Percentiles rank a stretch among this genome's conserved stretches.
These are phyloP conservation scores for Amphiprion ocellaris DNA, from an alignment of 2,113 vertebrate species.

Conservation along the genomic window DNA sequence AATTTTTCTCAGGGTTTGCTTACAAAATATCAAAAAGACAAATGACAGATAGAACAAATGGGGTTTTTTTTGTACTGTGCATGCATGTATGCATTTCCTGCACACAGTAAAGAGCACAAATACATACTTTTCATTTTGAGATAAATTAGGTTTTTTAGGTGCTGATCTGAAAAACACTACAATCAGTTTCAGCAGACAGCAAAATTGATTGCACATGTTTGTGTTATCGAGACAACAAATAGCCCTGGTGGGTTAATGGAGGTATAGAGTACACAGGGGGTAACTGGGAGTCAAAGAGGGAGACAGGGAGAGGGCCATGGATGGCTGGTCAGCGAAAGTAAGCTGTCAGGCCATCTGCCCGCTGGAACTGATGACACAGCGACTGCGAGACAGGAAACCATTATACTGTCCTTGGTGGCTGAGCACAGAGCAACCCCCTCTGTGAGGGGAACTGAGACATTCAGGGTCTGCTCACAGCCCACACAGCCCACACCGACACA, in stretches of 20 bases:
- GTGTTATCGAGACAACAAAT: slow-evolving; percentile 17
- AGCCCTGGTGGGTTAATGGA: slow-evolving; percentile 31
- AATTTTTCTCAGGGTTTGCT: background rate
- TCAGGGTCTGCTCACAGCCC: slow-evolving; percentile 50
- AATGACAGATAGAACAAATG: background rate
- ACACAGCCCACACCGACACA: slow-evolving; percentile 21
- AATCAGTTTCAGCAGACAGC: background rate
- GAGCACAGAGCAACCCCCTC: slow-evolving; percentile 49
- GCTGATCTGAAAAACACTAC: background rate
- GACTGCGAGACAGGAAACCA: slow-evolving; percentile 61
- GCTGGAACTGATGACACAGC: slow-evolving; percentile 79
- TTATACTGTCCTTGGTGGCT: slow-evolving; percentile 70
- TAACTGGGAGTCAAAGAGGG: slow-evolving; percentile 34
- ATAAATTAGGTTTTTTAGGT: background rate
- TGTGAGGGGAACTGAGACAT: slow-evolving; percentile 55
- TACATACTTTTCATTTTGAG: background rate
- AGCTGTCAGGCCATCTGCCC: slow-evolving; percentile 61
- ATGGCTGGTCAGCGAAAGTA: slow-evolving; percentile 67
- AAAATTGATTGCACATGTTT: background rate
- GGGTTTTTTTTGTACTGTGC: background rate
- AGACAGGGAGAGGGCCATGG: slow-evolving; percentile 28
- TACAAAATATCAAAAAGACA: background rate
- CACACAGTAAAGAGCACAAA: background rate
- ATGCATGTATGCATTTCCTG: background rate
- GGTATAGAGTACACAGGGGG: slow-evolving; percentile 1